phyloP scores from a whole-genome alignment of 1,140 invertebrate genomes.

The Heliconius nattereri region DNA sequence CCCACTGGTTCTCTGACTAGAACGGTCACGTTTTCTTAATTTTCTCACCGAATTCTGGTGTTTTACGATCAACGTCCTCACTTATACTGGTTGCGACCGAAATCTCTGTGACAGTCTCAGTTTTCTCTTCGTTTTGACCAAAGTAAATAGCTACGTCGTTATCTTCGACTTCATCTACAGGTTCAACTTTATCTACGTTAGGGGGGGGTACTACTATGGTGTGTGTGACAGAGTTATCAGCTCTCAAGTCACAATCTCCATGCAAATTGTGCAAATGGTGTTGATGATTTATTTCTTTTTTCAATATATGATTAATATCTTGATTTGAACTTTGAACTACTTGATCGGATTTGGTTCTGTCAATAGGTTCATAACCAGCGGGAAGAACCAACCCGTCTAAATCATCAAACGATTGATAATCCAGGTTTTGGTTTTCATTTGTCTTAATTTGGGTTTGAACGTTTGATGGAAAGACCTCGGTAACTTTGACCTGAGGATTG shows the following conservation, averaged over 20 bases:
- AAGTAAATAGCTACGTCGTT: conserved; percentile 82
- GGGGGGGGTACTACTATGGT: conserved; percentile 67
- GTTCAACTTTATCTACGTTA: conserved; percentile 46
- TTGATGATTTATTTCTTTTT: conserved; percentile 52
- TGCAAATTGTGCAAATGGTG: conserved; percentile 59
- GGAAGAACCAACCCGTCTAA: conserved; percentile 60
- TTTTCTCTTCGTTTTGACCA: conserved; percentile 52
- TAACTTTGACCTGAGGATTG: not conserved
- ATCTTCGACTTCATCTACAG: conserved; percentile 71
- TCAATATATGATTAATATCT: conserved; percentile 51
- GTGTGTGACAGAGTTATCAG: conserved; percentile 64
- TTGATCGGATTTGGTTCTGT: conserved; percentile 60
- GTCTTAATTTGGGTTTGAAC: conserved; percentile 37
- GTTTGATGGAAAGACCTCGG: not conserved
- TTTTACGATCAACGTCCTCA: conserved; percentile 49
- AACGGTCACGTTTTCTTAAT: conserved; percentile 43
- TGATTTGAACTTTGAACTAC: conserved; percentile 54
- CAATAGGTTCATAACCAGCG: conserved; percentile 70
- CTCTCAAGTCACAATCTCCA: conserved; percentile 64
- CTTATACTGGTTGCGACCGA: conserved; percentile 75
- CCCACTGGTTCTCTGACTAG: conserved; percentile 45
- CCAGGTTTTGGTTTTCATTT: conserved; percentile 30
- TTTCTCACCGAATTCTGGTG: conserved; percentile 48
- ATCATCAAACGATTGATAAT: conserved; percentile 43
- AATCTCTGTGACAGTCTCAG: conserved; percentile 73